Evolutionary conservation across 2,888 invertebrate species (phyloP).

Genomic region (Lomographa bimaculata): DNA sequence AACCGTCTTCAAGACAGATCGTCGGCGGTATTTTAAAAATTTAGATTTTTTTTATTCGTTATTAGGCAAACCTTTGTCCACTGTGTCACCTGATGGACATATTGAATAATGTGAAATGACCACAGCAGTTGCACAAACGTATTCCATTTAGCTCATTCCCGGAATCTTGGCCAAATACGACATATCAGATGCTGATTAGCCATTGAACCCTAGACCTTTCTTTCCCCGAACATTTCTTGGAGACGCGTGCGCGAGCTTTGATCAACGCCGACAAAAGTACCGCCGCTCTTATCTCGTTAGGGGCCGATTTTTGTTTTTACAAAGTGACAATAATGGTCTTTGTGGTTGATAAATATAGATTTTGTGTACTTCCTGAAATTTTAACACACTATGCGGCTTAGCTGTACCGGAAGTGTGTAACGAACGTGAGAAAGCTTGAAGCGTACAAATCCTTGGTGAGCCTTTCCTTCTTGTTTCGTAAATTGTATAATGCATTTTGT

Average conservation of each 20-base stretch:
- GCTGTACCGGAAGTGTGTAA: conserved; percentile 11
- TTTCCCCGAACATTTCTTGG: conserved; percentile 64
- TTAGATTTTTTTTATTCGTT: too few relatives aligned
- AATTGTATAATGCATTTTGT: too few relatives aligned
- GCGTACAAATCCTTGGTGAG: too few relatives aligned
- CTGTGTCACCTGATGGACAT: too few relatives aligned
- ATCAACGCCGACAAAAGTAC: conserved; percentile 72
- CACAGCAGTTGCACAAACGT: conserved; percentile 14
- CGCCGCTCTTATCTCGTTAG: conserved; percentile 73
- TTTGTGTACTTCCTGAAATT: conserved; percentile 52
- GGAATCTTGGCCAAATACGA: conserved; percentile 49
- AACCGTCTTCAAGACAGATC: too few relatives aligned
- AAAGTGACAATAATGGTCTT: conserved; percentile 76
- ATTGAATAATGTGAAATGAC: too few relatives aligned
- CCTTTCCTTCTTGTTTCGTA: too few relatives aligned
- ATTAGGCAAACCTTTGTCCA: too few relatives aligned
- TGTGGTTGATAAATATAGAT: conserved; percentile 70
- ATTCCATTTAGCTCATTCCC: conserved; percentile 41
- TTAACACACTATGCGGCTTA: conserved; percentile 4
- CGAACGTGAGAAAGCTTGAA: conserved; percentile 10
- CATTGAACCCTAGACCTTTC: conserved; percentile 65
- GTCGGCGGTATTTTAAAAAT: too few relatives aligned
- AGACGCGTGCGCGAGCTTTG: conserved; percentile 66
- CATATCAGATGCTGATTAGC: conserved; percentile 70
- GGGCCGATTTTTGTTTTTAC: conserved; percentile 73